A percentile compares a stretch with the other conserved stretches of the same genome.
These are phyloP conservation scores for Dichetophora obliterata DNA, from an alignment of 2,888 invertebrate genomes.

Conservation along the genomic window DNA sequence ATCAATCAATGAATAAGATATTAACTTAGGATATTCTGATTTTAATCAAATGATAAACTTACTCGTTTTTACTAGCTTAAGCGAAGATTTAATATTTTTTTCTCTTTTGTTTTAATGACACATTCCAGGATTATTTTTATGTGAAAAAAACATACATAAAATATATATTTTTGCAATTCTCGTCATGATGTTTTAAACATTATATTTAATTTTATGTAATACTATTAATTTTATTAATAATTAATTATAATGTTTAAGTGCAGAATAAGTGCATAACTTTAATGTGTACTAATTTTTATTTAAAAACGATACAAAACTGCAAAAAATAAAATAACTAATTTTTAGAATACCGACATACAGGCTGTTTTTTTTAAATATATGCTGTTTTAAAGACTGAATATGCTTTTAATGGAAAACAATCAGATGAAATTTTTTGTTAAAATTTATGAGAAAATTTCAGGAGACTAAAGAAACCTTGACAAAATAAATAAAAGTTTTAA, in stretches of 20 bases:
- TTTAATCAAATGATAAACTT: not conserved
- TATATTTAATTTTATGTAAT: not conserved
- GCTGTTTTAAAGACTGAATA: not conserved
- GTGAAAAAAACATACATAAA: not conserved
- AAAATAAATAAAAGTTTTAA: not conserved
- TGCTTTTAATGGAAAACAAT: too few relatives aligned
- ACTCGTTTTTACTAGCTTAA: not conserved
- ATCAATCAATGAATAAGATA: not conserved
- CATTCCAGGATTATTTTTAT: not conserved
- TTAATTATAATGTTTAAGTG: slow-evolving; percentile 17
- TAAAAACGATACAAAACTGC: not conserved
- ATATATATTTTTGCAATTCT: slow-evolving; percentile 35
- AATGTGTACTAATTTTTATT: slow-evolving; percentile 29
- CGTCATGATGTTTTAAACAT: slow-evolving; percentile 38
- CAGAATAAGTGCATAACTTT: not conserved
- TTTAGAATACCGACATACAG: not conserved
- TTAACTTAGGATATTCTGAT: not conserved
- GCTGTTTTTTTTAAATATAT: not conserved
- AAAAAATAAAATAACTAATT: slow-evolving; percentile 3
- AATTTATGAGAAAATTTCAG: too few relatives aligned
- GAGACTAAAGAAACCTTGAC: too few relatives aligned
- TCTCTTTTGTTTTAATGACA: not conserved
- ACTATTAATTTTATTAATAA: slow-evolving; percentile 26
- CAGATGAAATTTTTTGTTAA: too few relatives aligned
- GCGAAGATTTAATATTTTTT: not conserved